Base-by-base conservation (phyloP, 2,888 invertebrate genomes). In the Lasius fuliginosus region DNA sequence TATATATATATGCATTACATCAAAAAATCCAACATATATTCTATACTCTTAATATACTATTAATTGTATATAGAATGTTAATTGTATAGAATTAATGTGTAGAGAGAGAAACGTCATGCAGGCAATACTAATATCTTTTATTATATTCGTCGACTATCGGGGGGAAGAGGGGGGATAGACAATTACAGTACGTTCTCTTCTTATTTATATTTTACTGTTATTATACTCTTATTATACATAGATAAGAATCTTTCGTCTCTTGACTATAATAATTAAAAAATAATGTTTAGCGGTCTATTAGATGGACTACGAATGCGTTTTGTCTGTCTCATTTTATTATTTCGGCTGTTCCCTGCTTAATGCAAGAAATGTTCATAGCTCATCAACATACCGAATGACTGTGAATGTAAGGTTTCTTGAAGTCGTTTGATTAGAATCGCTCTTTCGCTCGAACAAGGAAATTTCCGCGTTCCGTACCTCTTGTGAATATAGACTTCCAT, bases 381-480 rank as follows among this genome's bases (percentile, higher is more conserved):
- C 36, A 27, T 67, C 23, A 67, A 23, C n/a, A 11, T 40, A 77
- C 40, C 69, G 67, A 82, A 75, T 84, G 42, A 56, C 64, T 62
- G 56, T 40, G 30, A 64, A 79, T 46, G 12, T 23, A 76, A 49
- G 15, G 23, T 79, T 85, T 68, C 46, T 73, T 58, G 58, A 85
- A 88, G 82, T 83, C 69, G 33, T 33, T 84, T 81, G 69, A 81
- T 67, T 86, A 60, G 71, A 83, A 60, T 88, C 27, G 12, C 40
- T 53, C 73, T 85, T 88, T 88, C 74, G 40, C 36, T 30, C 64
- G 65, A 81, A 79, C 77, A 74, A 86, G 83, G 65, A 89, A 87
- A 88, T 91, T 88, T 91, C 90, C 90, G 91, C 90, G 89, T 91
- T 91, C 88, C 88, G 85, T 89, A 87, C 87, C 89, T 90, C 88